Evolutionary conservation across 2,797 vertebrate genomes (phyloP), one percentile per base, ranked within the genome.

Genomic region (Pelobates cultripes): DNA sequence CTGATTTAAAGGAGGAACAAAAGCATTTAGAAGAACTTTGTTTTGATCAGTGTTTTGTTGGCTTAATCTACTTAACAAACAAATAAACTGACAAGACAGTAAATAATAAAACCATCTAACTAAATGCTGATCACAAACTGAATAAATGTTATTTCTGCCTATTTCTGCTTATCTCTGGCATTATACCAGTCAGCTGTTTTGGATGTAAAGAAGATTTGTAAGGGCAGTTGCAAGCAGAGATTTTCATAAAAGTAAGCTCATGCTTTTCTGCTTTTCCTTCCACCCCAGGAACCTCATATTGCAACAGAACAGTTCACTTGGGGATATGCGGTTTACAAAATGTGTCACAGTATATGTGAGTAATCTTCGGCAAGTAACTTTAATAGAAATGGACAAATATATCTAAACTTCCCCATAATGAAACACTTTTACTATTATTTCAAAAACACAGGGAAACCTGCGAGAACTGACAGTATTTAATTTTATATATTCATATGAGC

Each of bases 1-100:
- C 0, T 0, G 40, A 66, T n/a, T 79, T 82, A 55, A 86, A 83
- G 76, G 80, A 61, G 15, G 68, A 84, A 44, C 2, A 76, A 42
- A n/a, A 60, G 4, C 40, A 78, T 15, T 63, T 79, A 83, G 70
- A 10, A 68, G 3, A 3, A 3, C 4, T 45, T 51, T 51, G 76
- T 70, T 70, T n/a, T 43, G n/a, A 44, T 71, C 12, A 2, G 10
- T 51, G 47, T 51, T 6, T 51, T 51, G 10, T 64, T 2, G 43
- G 15, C 10, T 76, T 44, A 66, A 28, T 7, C 67, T 28, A 77
- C 40, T 41, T 55, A 73, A 15, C 43, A 43, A 71, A 64, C 12
- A 84, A 64, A 74, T 4, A 45, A 0, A 0, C 3, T 40, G 42
- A 40, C 15, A 4, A 68, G 12, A 61, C 7, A 61, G 47, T 5